Evolutionary conservation across 2,113 vertebrate species (phyloP).

Genomic region (Apteryx owenii): DNA sequence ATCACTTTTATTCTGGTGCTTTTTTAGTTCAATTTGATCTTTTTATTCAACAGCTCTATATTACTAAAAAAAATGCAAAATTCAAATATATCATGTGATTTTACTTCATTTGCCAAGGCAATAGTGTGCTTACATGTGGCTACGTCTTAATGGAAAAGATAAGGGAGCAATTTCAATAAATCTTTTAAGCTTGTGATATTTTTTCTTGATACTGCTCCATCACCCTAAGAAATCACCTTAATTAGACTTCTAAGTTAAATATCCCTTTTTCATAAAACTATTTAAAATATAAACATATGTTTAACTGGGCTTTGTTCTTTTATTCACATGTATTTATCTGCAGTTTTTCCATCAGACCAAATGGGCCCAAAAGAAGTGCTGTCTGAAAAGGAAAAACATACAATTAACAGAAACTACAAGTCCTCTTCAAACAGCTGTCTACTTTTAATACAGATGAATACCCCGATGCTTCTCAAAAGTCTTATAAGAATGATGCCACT

Average conservation of each 20-base stretch:
- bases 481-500: background rate
- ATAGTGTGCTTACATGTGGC: background rate
- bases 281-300: slow-evolving; percentile 6
- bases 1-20: background rate
- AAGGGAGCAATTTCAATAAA: background rate
- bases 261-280: background rate
- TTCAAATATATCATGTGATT: background rate
- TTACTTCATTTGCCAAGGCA: background rate
- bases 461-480: slow-evolving; percentile 4
- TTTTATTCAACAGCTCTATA: background rate
- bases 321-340: slow-evolving; percentile 3
- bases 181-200: background rate
- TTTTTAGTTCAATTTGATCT: background rate
- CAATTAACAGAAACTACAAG: slow-evolving; percentile 22
- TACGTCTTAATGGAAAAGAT: background rate
- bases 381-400: slow-evolving; percentile 11
- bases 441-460: background rate
- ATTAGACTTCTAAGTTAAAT: background rate
- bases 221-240: background rate
- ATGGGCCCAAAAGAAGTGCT: background rate
- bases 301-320: slow-evolving; percentile 40
- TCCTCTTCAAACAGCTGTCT: slow-evolving; percentile 37
- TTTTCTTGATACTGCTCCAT: background rate
- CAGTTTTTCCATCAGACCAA: background rate
- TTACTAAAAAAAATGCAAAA: background rate